phyloP scores from a whole-genome alignment of 1,140 invertebrate genomes.

The Drosophila willistoni region DNA sequence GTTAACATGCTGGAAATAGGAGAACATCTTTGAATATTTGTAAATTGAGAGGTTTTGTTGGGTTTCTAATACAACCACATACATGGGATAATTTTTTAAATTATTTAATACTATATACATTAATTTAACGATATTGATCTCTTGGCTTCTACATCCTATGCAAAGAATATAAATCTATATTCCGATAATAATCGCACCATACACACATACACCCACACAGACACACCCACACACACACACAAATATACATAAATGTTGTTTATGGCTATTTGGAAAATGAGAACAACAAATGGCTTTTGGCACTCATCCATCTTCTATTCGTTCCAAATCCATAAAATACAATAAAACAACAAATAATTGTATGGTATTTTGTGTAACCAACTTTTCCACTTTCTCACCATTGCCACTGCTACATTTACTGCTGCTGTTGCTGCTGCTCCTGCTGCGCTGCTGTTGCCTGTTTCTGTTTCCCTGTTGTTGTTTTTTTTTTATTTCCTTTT shows the following conservation, averaged over 20 bases:
- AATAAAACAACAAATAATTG: slow-evolving; percentile 34
- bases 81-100: neutral
- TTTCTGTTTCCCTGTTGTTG: neutral
- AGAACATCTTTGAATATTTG: slow-evolving; percentile 4
- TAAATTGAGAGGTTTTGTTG: neutral
- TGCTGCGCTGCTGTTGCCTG: slow-evolving; percentile 1
- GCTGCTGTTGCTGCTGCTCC: slow-evolving; percentile 37
- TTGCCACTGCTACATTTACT: slow-evolving; percentile 21
- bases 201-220: neutral
- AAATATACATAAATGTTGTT: slow-evolving; percentile 71
- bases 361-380: slow-evolving; percentile 42
- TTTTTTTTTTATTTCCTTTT: neutral
- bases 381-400: slow-evolving; percentile 26
- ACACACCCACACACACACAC: slow-evolving; percentile 19
- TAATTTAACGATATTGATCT: slow-evolving; percentile 2
- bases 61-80: neutral
- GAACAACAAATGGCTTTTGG: slow-evolving; percentile 58
- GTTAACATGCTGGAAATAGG: neutral
- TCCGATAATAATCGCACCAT: slow-evolving; percentile 1
- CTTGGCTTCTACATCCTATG: slow-evolving; percentile 30
- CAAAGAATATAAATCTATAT: slow-evolving; percentile 34
- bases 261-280: slow-evolving; percentile 50
- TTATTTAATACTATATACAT: neutral
- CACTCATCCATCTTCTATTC: slow-evolving; percentile 19
- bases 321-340: slow-evolving; percentile 17